These are phyloP conservation scores for Sminthurides aquaticus DNA, from an alignment of 2,888 invertebrate genomes.

Conservation along the genomic window DNA sequence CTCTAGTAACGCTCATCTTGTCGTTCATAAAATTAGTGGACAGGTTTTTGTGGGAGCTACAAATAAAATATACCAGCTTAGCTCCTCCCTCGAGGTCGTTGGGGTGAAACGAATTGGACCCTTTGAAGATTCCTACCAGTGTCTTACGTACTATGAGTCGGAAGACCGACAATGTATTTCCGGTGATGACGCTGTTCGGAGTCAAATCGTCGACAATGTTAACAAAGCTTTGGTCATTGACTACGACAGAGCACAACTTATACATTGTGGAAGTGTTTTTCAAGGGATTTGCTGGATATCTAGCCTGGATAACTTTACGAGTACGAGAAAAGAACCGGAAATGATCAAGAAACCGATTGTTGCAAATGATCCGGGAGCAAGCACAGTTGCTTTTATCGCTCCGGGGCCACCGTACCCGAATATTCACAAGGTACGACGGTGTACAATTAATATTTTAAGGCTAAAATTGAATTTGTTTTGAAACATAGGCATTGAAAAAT, in stretches of 20 bases:
- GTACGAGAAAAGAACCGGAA: background rate
- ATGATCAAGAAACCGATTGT: constrained; percentile 13
- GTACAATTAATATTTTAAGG: background rate
- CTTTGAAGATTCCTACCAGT: constrained; percentile 3
- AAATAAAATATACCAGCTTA: constrained; percentile 12
- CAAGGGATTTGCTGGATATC: constrained; percentile 14
- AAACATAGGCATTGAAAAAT: background rate
- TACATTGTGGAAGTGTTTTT: constrained; percentile 14
- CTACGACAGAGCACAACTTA: background rate
- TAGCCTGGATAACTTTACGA: constrained; percentile 1
- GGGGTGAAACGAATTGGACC: background rate
- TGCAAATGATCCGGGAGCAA: constrained; percentile 10
- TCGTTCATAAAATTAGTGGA: constrained; percentile 1
- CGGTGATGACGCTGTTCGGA: background rate
- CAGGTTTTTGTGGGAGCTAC: constrained; percentile 2
- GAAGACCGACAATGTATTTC: constrained; percentile 4
- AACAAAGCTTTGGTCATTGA: constrained; percentile 12
- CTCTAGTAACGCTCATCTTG: constrained; percentile 1
- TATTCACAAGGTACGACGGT: background rate
- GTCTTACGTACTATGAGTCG: constrained; percentile 3
- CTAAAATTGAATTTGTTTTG: background rate
- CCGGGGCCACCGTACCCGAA: constrained; percentile 12
- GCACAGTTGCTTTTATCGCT: constrained; percentile 11
- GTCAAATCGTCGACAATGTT: background rate
- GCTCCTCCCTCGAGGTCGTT: constrained; percentile 1